Base-by-base conservation (phyloP, 53 echinoderm and acorn worm genomes). In the Echinarachnius parma region DNA sequence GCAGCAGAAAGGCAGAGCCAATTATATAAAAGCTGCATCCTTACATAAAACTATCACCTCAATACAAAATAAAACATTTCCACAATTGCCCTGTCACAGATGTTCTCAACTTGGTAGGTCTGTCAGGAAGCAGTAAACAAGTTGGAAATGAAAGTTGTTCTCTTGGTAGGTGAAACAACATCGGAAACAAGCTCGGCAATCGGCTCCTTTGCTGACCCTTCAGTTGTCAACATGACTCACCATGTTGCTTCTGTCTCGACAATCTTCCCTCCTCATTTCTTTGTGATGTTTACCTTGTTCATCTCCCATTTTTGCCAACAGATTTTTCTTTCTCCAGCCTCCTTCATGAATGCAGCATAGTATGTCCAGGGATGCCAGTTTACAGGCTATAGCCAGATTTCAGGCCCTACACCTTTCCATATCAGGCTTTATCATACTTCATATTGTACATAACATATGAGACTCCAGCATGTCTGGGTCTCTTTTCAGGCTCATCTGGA, bases 91-190 rank as follows among this genome's bases (percentile, higher is more conserved):
- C n/a, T n/a, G n/a, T n/a, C n/a, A n/a, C n/a, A n/a, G n/a, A n/a
- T n/a, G n/a, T 10, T 50, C 52, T 50, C 52, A 11, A 50, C 52
- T 50, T 50, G 52, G 52, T 50, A 50, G 13, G 47, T 70, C 15
- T 50, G 52, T 19, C 52, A 50, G 4, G 20, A 16, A 11, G 52
- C 52, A 50, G 9, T 50, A 19, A 50, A 50, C 16, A 50, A 50
- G 20, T 50, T 10, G 18, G 52, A 13, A 19, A 50, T 50, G 52
- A 50, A 50, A 11, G 52, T 4, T 50, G 52, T 50, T 16, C 52
- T 19, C 19, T 19, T 8, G 9, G 52, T 16, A 13, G 52, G 52
- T 11, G 52, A 50, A 11, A 50, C 10, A 13, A 50, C 52, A 50
- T 50, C 52, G 4, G 4, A n/a, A 50, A 8, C 19, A 4, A 50